A percentile compares a stretch with the other conserved stretches of the same genome.
Evolutionary conservation across 2,888 invertebrate species (phyloP).

Genomic region (Philhelius pedissequus): DNA sequence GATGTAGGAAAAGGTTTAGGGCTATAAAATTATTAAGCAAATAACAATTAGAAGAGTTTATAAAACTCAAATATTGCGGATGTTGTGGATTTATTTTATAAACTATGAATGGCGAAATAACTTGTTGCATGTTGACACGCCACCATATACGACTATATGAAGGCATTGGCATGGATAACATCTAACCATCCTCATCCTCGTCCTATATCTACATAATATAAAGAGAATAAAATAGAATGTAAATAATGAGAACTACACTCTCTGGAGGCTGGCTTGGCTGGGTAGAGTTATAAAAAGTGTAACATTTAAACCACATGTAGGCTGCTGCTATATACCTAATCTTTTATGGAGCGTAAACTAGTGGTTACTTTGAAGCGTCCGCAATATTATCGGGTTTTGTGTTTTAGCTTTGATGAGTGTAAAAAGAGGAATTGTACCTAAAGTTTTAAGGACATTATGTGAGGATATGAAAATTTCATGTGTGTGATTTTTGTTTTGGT

Average conservation of each 20-base stretch:
- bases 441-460: neutral
- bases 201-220: neutral
- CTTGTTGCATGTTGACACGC: constrained; percentile 49
- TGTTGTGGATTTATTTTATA: constrained; percentile 5
- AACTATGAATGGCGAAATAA: constrained; percentile 60
- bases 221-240: constrained; percentile 19
- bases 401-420: constrained; percentile 52
- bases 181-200: constrained; percentile 6
- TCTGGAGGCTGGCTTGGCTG: neutral
- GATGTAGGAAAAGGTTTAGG: constrained; percentile 17
- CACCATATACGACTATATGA: neutral
- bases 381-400: constrained; percentile 38
- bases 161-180: constrained; percentile 14
- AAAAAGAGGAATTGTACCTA: neutral
- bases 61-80: neutral
- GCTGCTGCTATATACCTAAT: neutral
- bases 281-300: neutral
- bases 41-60: constrained; percentile 28
- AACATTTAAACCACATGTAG: neutral
- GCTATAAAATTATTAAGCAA: constrained; percentile 29
- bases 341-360: constrained; percentile 30
- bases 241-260: constrained; percentile 2
- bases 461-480: neutral
- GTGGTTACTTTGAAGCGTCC: constrained; percentile 60
- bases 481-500: neutral